Conservation (phyloP, 2,113 vertebrate genomes). For the Australoheros scitulus region DNA sequence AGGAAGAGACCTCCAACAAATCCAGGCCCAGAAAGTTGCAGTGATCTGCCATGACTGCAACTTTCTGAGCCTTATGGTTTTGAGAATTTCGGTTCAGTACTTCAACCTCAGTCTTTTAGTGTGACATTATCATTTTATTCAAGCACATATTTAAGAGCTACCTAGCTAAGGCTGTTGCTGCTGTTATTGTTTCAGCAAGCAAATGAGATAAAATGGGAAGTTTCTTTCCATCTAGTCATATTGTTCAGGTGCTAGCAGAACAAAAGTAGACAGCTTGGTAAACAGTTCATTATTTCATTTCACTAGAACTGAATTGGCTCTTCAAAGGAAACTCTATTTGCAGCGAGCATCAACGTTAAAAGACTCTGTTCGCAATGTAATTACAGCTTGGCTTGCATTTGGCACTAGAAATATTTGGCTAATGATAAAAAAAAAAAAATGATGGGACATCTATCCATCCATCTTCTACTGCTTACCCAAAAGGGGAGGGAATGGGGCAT, state of each 20-base stretch:
- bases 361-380: not conserved
- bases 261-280: not conserved
- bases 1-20: not conserved
- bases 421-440: not conserved
- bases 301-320: not conserved
- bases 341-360: not conserved
- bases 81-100: not conserved
- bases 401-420: not conserved
- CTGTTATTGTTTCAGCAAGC: not conserved
- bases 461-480: too few relatives aligned
- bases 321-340: not conserved
- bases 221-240: not conserved
- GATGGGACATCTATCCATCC: not conserved
- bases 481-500: too few relatives aligned
- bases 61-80: not conserved
- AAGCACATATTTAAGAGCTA: too few relatives aligned
- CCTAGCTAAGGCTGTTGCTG: too few relatives aligned
- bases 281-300: slow-evolving; percentile 17
- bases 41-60: not conserved
- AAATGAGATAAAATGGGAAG: not conserved
- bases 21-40: too few relatives aligned
- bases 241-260: not conserved
- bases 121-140: too few relatives aligned
- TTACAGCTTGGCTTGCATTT: not conserved
- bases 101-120: not conserved